phyloP scores from a whole-genome alignment of 1,140 invertebrate genomes.

The Pachyrhynchus sulphureomaculatus region DNA sequence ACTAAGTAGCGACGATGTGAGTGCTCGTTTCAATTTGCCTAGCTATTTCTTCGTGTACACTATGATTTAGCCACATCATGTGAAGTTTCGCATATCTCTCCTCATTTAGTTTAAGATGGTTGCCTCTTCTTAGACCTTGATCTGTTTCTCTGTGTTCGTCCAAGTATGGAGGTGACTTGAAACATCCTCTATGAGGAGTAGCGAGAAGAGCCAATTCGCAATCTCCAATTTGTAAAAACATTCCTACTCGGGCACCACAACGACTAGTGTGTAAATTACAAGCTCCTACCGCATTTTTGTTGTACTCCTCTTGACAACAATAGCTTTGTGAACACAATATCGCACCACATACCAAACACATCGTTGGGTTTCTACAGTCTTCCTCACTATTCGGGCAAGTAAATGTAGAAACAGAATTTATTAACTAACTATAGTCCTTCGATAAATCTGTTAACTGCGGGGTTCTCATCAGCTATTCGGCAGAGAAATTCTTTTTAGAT shows the following conservation, averaged over 20 bases:
- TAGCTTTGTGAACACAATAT: slow-evolving; percentile 95
- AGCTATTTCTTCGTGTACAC: slow-evolving; percentile 89
- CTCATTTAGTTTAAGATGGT: slow-evolving; percentile 84
- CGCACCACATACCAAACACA: slow-evolving; percentile 94
- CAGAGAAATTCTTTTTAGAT: slow-evolving; percentile 45
- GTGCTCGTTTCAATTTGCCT: slow-evolving; percentile 76
- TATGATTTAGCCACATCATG: slow-evolving; percentile 89
- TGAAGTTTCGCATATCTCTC: slow-evolving; percentile 84
- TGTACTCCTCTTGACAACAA: slow-evolving; percentile 92
- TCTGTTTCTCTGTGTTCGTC: slow-evolving; percentile 98
- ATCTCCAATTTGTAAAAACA: slow-evolving; percentile 93
- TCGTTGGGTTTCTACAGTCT: slow-evolving; percentile 91
- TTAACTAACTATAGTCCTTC: slow-evolving; percentile 93
- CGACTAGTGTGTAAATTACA: slow-evolving; percentile 87
- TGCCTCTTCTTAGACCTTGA: slow-evolving; percentile 88
- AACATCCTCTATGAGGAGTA: slow-evolving; percentile 75
- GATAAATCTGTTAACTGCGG: slow-evolving; percentile 78
- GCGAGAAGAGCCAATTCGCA: slow-evolving; percentile 84
- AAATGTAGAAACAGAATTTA: slow-evolving; percentile 91
- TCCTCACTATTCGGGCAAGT: slow-evolving; percentile 89
- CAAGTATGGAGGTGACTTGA: slow-evolving; percentile 89
- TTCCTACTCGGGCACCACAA: slow-evolving; percentile 86
- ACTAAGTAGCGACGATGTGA: slow-evolving; percentile 74
- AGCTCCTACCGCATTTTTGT: slow-evolving; percentile 82
- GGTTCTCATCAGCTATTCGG: slow-evolving; percentile 60